Conservation (phyloP, 2,888 invertebrate species). For the Xanthia icteritia region DNA sequence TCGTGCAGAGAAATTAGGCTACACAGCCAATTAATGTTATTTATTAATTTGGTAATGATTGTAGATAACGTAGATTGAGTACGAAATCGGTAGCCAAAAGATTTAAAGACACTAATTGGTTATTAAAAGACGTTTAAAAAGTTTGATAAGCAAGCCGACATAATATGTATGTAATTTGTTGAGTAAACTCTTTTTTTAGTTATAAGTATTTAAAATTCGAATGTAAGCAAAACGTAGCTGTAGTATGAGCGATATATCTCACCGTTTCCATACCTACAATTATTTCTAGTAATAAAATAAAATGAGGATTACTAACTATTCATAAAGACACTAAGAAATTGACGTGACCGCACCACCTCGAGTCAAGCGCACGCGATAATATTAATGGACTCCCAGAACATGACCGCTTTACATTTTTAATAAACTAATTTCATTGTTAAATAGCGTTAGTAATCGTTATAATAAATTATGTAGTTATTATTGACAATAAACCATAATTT, state of each 20-base stretch:
- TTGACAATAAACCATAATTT: not conserved
- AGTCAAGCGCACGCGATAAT: conserved; percentile 51
- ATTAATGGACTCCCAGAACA: conserved; percentile 47
- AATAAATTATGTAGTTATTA: conserved; percentile 1
- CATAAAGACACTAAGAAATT: conserved; percentile 39
- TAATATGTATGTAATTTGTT: not conserved
- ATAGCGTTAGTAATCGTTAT: not conserved
- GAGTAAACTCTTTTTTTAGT: not conserved
- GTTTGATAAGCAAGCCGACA: not conserved
- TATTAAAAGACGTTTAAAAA: conserved; percentile 4
- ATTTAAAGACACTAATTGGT: conserved; percentile 15
- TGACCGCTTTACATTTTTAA: conserved; percentile 45
- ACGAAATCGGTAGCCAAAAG: conserved; percentile 27
- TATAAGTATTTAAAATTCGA: not conserved
- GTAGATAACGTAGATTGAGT: conserved; percentile 23
- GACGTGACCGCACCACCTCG: conserved; percentile 20
- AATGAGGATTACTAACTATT: conserved; percentile 9
- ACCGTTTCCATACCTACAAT: not conserved
- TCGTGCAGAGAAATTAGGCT: conserved; percentile 55
- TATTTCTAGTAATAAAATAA: not conserved
- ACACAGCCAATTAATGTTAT: conserved; percentile 45
- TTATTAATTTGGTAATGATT: conserved; percentile 40
- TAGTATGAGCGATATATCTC: not conserved
- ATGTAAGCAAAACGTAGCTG: not conserved
- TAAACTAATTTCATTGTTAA: conserved; percentile 26